Evolutionary conservation across 1,140 invertebrate species (phyloP), one percentile per base, ranked within the genome.

Genomic region (Dendrolimus kikuchii): DNA sequence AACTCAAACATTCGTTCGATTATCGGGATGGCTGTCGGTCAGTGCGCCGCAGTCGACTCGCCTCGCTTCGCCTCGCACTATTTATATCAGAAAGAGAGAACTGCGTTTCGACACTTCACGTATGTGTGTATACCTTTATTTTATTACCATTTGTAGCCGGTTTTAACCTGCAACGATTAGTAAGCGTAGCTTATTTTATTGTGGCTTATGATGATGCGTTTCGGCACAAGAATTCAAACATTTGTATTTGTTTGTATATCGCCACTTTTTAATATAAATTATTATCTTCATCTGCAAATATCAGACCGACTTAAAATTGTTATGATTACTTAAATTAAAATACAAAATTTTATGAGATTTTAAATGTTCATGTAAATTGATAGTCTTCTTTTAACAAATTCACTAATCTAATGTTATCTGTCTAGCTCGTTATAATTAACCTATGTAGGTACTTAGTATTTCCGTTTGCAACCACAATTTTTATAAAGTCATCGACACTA

Each of bases 81-180:
- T 84, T 84, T 84, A 81, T 84, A 84, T 81, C 77, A 65, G 60
- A 77, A 75, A 72, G 72, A 71, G 66, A 70, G 69, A 75, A 69
- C 56, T 55, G 71, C 72, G 73, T 76, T 79, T 77, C 71, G 74
- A 79, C 74, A 78, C 75, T 73, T 75, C 66, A 74, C 65, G 70
- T 78, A 70, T 76, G 68, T 76, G 68, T 68, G 72, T 62, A 57
- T 77, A 74, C 72, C 68, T 79, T 80, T 77, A 80, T 77, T 84
- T 84, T 84, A 84, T 81, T 79, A 79, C 78, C 75, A 77, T 81
- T 81, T 81, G 74, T 74, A 77, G 77, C 77, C 75, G 75, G 77
- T 84, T 84, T 80, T 72, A 72, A 76, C 66, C 70, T 71, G 70
- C 71, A 60, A 72, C 74, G 74, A 75, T 77, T 75, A 77, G 74